Conservation (phyloP, 1,140 invertebrate species). For the Drosophila fuyamai region DNA sequence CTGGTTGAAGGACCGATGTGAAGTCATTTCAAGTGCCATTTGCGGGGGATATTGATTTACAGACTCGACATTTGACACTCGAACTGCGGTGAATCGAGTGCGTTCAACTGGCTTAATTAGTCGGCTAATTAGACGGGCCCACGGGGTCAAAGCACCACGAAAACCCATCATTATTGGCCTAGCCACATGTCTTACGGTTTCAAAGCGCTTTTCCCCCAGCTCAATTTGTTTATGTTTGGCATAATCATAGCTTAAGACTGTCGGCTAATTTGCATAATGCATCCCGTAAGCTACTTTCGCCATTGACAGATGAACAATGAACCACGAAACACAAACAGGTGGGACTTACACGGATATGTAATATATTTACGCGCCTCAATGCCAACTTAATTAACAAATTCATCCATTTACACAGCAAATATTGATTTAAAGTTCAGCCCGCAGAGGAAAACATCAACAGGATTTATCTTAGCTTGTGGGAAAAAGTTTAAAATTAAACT, state of each 20-base stretch:
- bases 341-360: background rate
- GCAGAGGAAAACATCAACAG: slow-evolving; percentile 14
- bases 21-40: slow-evolving; percentile 6
- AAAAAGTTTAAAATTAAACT: slow-evolving; percentile 54
- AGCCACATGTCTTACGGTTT: background rate
- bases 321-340: background rate
- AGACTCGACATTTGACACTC: background rate
- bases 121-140: slow-evolving; percentile 22
- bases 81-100: slow-evolving; percentile 2
- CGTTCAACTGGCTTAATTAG: slow-evolving; percentile 26
- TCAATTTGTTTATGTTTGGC: slow-evolving; percentile 11
- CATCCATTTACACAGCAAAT: slow-evolving; percentile 34
- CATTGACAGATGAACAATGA: slow-evolving; percentile 17
- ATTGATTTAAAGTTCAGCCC: slow-evolving; percentile 51
- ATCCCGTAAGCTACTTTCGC: slow-evolving; percentile 2
- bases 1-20: background rate
- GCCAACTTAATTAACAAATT: slow-evolving; percentile 54
- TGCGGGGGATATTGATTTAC: slow-evolving; percentile 6
- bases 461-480: slow-evolving; percentile 31
- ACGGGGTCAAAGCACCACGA: background rate
- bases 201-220: background rate
- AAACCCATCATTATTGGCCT: background rate
- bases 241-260: slow-evolving; percentile 6
- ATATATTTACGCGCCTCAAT: slow-evolving; percentile 29
- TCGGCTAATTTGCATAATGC: slow-evolving; percentile 26